Base-by-base conservation (phyloP, 1,140 invertebrate species). In the Pantala flavescens region DNA sequence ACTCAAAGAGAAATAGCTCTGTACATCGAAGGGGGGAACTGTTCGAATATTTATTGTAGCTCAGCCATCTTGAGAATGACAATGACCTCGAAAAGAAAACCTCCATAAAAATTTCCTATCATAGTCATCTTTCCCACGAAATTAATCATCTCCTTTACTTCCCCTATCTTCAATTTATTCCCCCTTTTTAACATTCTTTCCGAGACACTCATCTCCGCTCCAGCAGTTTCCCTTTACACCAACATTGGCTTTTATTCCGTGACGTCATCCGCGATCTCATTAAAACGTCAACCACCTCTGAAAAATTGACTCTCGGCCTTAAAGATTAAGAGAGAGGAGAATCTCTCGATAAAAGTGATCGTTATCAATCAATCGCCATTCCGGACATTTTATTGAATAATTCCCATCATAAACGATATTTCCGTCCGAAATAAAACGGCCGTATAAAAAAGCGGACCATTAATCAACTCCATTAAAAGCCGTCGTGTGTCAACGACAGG, bases 271-370 rank as follows among this genome's bases (percentile, higher is more conserved):
- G n/a, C 14, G n/a, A 63, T 63, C 49, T 63, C 49, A 63, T 63
- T 63, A 63, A 63, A 63, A 63, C 49, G 49, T 63, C 49, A 63
- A 63, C 49, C 49, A 16, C n/a, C n/a, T 21, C 49, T 63, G 49
- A 63, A 63, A 63, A 63, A 63, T 63, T 63, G 49, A 63, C 49
- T 63, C 49, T 63, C 49, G 49, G 49, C 5, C 12, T 21, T n/a
- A n/a, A 63, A 63, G 49, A 63, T 63, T 63, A 63, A 63, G 49
- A 63, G n/a, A n/a, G 49, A 21, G 49, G 49, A 3, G 12, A 63
- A 63, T 63, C 49, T 63, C 49, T 21, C 49, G 49, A 63, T 63
- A 63, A 63, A 63, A 63, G 49, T 63, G n/a, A 63, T 63, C 49
- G 16, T 63, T 63, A 63, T 63, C 49, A 63, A 63, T 63, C 49